Evolutionary conservation across 2,113 vertebrate genomes (phyloP).

Genomic region (Laterallus jamaicensis): DNA sequence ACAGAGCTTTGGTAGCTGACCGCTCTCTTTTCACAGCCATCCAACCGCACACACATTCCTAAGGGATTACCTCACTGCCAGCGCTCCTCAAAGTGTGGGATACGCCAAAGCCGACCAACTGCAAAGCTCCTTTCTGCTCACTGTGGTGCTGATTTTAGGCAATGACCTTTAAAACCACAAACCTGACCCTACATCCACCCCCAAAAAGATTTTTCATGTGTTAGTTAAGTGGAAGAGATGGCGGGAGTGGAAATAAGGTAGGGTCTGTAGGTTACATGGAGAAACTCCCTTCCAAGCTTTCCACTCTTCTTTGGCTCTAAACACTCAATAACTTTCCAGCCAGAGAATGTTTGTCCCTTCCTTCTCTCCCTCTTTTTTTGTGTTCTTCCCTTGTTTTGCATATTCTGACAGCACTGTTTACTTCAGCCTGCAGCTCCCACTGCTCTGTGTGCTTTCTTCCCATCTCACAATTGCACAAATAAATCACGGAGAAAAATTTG

Average conservation of each 20-base stretch:
- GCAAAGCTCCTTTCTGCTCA: slow-evolving; percentile 28
- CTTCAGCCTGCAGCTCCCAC: slow-evolving; percentile 42
- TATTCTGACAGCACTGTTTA: slow-evolving; percentile 62
- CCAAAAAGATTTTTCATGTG: not conserved
- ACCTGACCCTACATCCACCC: not conserved
- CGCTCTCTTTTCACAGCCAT: slow-evolving; percentile 76
- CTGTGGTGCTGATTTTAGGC: not conserved
- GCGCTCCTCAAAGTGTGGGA: slow-evolving; percentile 53
- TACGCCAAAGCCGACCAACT: not conserved
- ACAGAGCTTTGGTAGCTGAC: slow-evolving; percentile 67
- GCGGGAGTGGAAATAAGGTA: not conserved
- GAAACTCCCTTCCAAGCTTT: slow-evolving; percentile 36
- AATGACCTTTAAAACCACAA: slow-evolving; percentile 43
- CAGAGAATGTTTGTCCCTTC: slow-evolving; percentile 53
- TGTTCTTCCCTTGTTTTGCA: slow-evolving; percentile 48
- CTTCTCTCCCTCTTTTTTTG: slow-evolving; percentile 11
- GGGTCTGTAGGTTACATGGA: not conserved
- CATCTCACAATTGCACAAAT: slow-evolving; percentile 38
- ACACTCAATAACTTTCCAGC: slow-evolving; percentile 45
- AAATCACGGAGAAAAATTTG: slow-evolving; percentile 55
- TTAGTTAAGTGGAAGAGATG: not conserved
- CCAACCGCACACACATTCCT: slow-evolving; percentile 77
- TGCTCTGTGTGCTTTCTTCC: slow-evolving; percentile 48
- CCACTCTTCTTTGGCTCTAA: slow-evolving; percentile 30
- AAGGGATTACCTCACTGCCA: slow-evolving; percentile 74